Evolutionary conservation across 2,797 vertebrate species (phyloP), one percentile per base, ranked within the genome.

Genomic region (Sardinella longiceps): DNA sequence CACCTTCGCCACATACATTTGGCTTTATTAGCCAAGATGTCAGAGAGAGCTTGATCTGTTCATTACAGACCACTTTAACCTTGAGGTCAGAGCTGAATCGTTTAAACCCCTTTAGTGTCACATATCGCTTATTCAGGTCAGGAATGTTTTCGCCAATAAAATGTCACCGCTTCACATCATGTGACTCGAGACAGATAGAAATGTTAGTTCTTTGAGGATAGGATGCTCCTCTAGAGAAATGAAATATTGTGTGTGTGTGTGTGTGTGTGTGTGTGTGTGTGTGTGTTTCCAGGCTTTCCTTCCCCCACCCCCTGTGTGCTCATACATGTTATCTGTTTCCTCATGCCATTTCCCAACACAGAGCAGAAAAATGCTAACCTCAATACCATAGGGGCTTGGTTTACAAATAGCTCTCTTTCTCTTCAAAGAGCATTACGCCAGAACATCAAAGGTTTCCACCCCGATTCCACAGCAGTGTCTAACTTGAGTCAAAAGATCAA

Each of bases 331-430:
- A 77, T 43, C 37, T 77, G 33, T 39, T 43, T 43, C 37, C 70
- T 15, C 70, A 15, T 77, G 70, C 20, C 70, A 43, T 70, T 70
- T 70, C 63, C 30, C 28, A 70, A 70, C 63, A 37, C 37, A 77
- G 70, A 39, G 37, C 70, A 77, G 70, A 14, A 43, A 58, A 39
- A 77, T 77, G 70, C 70, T 37, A 77, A 77, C 70, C 70, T 43
- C 37, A 77, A 77, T 77, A 33, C 33, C 70, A 77, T 77, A 14
- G 70, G 70, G 70, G 33, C 43, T 43, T 77, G 70, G 70, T 77
- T 39, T 77, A 77, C 70, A 77, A 77, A 77, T 77, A 77, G 70
- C 70, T 77, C 33, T 77, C 70, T 77, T 43, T 77, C 70, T 77
- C 70, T 77, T 77, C 70, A 77, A 77, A 77, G 70, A 37, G 70